Base-by-base conservation (phyloP, 2,888 invertebrate genomes). In the Crossocerus cetratus region DNA sequence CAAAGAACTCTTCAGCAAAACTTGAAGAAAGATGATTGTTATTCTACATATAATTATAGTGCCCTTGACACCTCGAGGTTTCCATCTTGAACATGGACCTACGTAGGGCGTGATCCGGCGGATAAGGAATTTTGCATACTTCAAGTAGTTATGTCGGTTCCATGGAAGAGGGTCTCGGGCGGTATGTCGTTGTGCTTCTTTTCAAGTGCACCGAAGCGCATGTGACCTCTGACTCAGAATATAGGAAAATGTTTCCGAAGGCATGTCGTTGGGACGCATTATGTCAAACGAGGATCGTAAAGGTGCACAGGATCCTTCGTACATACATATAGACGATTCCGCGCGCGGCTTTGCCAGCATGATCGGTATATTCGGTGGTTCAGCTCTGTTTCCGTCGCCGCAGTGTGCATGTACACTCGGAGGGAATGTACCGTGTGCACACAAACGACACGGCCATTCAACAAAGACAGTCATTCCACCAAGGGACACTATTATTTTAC, bases 221-320 rank as follows among this genome's bases (percentile, higher is more conserved):
- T 54, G 61, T 58, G 63, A 66, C 65, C 75, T 75, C 71, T 80
- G 71, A 71, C 69, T 69, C 23, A 77, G 67, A 77, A 80, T 80
- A 59, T 57, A 69, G 64, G 78, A 56, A 76, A 78, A 76, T 65
- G 66, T 75, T 76, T 69, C 61, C 60, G 23, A 44, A 65, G 68
- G 65, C 75, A 78, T 64, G 67, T 69, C 56, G 53, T 42, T 22
- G 64, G 55, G 61, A 54, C 32, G 64, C 53, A 13, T 65, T 3
- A 59, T 53, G 42, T 60, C 54, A 67, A 70, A 59, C 23, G 22
- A 18, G 68, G 60, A 78, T 68, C 72, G 71, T 73, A 69, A 72
- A 73, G 55, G 70, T 71, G 66, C 56, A 61, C 32, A 65, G 54
- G 54, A 16, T 49, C 66, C 57, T 54, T 60, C 57, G 54, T 43